Evolutionary conservation across 1,140 invertebrate species (phyloP).

Genomic region (Drosophila lacteicornis): DNA sequence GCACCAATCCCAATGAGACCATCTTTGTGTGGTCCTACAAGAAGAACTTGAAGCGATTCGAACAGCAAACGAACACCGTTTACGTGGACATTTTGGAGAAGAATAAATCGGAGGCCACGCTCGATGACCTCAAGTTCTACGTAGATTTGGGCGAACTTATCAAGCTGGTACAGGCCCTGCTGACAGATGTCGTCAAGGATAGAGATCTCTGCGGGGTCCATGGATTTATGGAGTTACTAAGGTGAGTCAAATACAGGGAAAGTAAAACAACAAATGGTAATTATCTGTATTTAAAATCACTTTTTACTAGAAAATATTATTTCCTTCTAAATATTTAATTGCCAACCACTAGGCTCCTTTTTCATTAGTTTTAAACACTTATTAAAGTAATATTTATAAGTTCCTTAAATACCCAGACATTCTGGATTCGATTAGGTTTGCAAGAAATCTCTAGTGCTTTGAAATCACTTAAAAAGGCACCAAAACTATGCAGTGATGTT

Average conservation of each 20-base stretch:
- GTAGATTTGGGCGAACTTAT: constrained; percentile 49
- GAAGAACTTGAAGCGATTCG: constrained; percentile 47
- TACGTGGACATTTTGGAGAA: constrained; percentile 52
- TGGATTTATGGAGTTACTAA: constrained; percentile 31
- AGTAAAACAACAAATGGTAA: too few species aligned
- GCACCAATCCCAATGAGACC: constrained; percentile 9
- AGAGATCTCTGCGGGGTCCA: constrained; percentile 29
- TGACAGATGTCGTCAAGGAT: constrained; percentile 15
- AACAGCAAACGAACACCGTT: constrained; percentile 1
- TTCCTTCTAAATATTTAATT: too few species aligned
- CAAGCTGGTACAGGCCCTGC: constrained; percentile 28
- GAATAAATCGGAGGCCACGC: constrained; percentile 14
- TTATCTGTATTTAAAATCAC: too few species aligned
- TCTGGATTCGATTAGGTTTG: too few species aligned
- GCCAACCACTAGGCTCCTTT: too few species aligned
- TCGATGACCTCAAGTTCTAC: constrained; percentile 45
- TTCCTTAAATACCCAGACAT: too few species aligned
- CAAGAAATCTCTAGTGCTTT: too few species aligned
- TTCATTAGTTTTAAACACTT: too few species aligned
- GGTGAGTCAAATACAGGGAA: constrained; percentile 25
- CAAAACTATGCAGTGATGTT: background rate
- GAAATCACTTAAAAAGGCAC: background rate
- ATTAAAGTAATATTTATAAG: too few species aligned
- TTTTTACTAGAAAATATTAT: too few species aligned
- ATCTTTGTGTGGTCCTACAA: constrained; percentile 59